Evolutionary conservation across 2,113 vertebrate genomes (phyloP), one percentile per base, ranked within the genome.

Genomic region (Polypterus senegalus): DNA sequence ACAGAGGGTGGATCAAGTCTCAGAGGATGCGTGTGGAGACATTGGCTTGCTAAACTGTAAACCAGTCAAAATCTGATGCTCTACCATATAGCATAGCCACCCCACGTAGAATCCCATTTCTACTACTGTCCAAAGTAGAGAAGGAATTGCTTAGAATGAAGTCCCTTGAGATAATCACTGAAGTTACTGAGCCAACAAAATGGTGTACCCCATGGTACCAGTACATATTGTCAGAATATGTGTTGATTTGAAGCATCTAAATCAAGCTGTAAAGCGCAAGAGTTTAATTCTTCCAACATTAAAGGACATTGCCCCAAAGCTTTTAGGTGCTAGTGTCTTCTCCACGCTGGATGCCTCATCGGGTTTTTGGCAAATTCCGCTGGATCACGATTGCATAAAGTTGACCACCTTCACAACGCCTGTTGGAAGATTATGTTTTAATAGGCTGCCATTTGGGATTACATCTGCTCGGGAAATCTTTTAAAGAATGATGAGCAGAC

Each of bases 301-400:
- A 7, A 1, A 46, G 9, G 45, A 59, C 45, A 47, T 9, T 8
- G 9, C 9, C 9, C 8, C 7, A 7, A 47, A 5, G 45, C 58
- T 47, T 27, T 7, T 3, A 43, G 10, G 56, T 45, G 44, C n/a
- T 43, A 43, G 7, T 3, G 2, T 45, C 4, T 59, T 59, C 47
- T 47, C 4, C 46, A 59, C 46, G 47, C 3, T 59, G 3, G 58
- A 59, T 59, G 45, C 46, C 6, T 9, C 4, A 47, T 59, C 58
- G 10, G 58, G 58, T 47, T 59, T 59, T 46, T 59, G 45, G 58
- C 3, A 59, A 46, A 59, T 59, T 11, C 9, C 9, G 46, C 58
- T 59, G 3, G 9, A 6, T 47, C 46, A 59, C 3, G 58, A 59
- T 47, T 47, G 45, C 47, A 7, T 9, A 47, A 46, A 47, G 3